Conservation (phyloP, 1,140 invertebrate genomes). For the Drosophila nigrodunni region DNA sequence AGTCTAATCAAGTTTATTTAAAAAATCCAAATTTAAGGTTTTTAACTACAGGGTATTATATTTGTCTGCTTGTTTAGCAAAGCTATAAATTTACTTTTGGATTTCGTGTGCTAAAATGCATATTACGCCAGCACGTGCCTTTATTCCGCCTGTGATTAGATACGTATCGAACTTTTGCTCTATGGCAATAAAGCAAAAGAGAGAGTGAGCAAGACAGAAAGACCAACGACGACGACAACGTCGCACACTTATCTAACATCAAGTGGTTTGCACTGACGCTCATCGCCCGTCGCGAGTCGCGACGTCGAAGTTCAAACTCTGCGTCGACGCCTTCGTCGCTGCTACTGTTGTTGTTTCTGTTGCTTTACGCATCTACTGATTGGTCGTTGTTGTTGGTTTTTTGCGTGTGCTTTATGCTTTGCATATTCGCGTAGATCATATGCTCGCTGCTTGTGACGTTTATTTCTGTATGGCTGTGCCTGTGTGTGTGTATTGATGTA, state of each 20-base stretch:
- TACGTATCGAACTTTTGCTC: constrained; percentile 52
- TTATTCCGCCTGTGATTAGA: constrained; percentile 32
- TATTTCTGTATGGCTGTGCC: not conserved
- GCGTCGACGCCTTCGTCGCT: not conserved
- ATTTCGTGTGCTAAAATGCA: constrained; percentile 5
- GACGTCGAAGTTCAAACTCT: constrained; percentile 10
- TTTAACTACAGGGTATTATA: too few relatives aligned
- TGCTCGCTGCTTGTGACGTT: not conserved
- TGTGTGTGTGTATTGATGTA: not conserved
- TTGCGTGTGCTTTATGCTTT: constrained; percentile 30
- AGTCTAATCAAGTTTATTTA: too few relatives aligned
- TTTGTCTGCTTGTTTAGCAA: too few relatives aligned
- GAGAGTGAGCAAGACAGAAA: not conserved
- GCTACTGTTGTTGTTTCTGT: constrained; percentile 7
- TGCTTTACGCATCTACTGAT: constrained; percentile 22
- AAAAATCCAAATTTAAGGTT: too few relatives aligned
- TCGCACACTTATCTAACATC: constrained; percentile 36
- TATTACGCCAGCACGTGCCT: constrained; percentile 48
- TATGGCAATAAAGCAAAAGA: constrained; percentile 11
- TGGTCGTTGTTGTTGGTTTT: constrained; percentile 13
- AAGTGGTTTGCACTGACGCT: constrained; percentile 24
- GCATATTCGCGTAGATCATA: constrained; percentile 47
- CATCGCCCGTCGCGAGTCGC: not conserved
- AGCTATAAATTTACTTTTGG: not conserved
- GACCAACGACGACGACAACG: not conserved